These are phyloP conservation scores for Cherax quadricarinatus DNA, from an alignment of 1,140 invertebrate genomes.

Conservation along the genomic window DNA sequence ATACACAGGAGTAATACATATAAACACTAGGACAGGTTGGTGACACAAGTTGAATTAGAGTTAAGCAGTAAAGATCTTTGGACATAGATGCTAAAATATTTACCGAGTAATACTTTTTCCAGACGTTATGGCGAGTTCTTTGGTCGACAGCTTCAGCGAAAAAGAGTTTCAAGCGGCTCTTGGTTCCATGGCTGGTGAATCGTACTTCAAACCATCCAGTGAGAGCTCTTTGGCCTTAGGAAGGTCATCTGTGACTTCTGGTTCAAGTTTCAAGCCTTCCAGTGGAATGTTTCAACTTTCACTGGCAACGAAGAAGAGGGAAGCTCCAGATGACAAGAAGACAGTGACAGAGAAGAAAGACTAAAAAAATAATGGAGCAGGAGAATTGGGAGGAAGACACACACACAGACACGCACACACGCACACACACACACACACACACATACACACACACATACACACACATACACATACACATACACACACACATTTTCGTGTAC, in stretches of 20 bases:
- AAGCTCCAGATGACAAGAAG: slow-evolving; percentile 14
- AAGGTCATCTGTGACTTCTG: slow-evolving; percentile 5
- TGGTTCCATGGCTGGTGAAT: slow-evolving; percentile 25
- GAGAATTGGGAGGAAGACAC: neutral
- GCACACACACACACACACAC: no score
- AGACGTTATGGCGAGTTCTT: slow-evolving; percentile 34
- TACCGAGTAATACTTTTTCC: no score
- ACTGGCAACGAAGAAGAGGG: slow-evolving; percentile 32
- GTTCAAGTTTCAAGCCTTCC: slow-evolving; percentile 20
- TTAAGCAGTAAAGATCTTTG: no score
- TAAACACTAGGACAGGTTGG: no score
- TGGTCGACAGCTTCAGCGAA: slow-evolving; percentile 51
- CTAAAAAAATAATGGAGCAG: neutral
- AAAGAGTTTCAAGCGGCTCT: slow-evolving; percentile 29
- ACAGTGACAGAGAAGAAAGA: neutral
- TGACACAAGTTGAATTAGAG: no score
- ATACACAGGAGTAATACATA: no score
- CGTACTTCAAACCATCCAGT: slow-evolving; percentile 21
- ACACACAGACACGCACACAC: no score
- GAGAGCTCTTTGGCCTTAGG: slow-evolving; percentile 21
- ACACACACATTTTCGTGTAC: no score
- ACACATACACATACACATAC: no score
- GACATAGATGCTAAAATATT: no score
- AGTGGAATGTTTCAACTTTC: slow-evolving; percentile 34
- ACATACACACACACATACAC: no score